Conservation (phyloP, 2,888 invertebrate species). For the Belgica antarctica region DNA sequence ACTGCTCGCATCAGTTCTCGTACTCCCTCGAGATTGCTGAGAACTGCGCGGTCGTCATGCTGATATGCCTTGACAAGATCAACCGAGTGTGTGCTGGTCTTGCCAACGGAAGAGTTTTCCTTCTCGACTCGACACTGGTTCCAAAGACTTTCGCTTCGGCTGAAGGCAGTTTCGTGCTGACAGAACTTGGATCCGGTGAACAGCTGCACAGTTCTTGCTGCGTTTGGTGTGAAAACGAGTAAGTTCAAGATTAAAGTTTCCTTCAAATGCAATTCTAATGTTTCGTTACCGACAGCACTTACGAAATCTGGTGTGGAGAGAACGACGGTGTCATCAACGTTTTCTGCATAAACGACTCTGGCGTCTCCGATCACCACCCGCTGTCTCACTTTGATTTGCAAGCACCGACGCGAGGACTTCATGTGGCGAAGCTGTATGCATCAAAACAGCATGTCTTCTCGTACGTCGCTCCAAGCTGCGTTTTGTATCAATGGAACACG, state of each 20-base stretch:
- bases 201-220: slow-evolving; percentile 68
- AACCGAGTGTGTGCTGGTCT: slow-evolving; percentile 79
- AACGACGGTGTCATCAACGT: slow-evolving; percentile 74
- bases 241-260: slow-evolving; percentile 37
- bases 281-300: slow-evolving; percentile 53
- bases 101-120: slow-evolving; percentile 73
- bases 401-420: slow-evolving; percentile 61
- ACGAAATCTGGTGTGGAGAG: slow-evolving; percentile 89
- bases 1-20: slow-evolving; percentile 61
- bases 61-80: slow-evolving; percentile 65
- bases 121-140: slow-evolving; percentile 64
- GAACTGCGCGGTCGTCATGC: slow-evolving; percentile 64
- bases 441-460: slow-evolving; percentile 68
- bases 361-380: slow-evolving; percentile 71
- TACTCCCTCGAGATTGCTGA: slow-evolving; percentile 68
- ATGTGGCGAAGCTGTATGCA: slow-evolving; percentile 69
- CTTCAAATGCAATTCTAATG: slow-evolving; percentile 12
- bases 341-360: slow-evolving; percentile 68
- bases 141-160: slow-evolving; percentile 63
- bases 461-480: slow-evolving; percentile 81
- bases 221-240: slow-evolving; percentile 51
- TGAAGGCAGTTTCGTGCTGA: slow-evolving; percentile 74
- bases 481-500: slow-evolving; percentile 85
- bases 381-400: slow-evolving; percentile 63
- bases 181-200: slow-evolving; percentile 70